These are phyloP conservation scores for Zaprionus inermis DNA, from an alignment of 1,140 invertebrate genomes.

Conservation along the genomic window DNA sequence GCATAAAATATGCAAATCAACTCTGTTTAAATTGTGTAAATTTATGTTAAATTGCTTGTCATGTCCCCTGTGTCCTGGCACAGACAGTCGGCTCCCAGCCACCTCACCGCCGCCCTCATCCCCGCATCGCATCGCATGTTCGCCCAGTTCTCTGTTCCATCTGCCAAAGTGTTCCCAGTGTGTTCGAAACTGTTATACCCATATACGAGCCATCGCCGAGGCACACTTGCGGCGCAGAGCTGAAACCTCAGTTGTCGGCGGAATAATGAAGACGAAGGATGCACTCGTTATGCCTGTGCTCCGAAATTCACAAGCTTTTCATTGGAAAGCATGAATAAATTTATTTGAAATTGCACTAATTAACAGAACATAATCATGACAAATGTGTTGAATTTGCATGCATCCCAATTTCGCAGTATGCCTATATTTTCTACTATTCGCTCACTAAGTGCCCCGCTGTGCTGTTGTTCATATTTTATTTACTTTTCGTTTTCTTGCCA, in stretches of 20 bases:
- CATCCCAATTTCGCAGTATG: background rate
- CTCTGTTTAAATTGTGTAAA: conserved; percentile 60
- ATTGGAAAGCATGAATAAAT: background rate
- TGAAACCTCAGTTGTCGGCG: conserved; percentile 5
- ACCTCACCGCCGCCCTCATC: background rate
- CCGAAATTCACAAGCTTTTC: background rate
- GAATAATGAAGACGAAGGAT: conserved; percentile 3
- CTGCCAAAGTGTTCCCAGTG: conserved; percentile 26
- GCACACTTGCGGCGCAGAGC: background rate
- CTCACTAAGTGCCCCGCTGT: background rate
- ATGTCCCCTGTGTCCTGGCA: conserved; percentile 15
- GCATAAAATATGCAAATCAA: conserved; percentile 77
- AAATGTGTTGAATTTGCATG: background rate
- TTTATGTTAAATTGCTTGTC: conserved; percentile 68
- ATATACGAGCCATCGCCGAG: background rate
- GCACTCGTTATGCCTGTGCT: background rate
- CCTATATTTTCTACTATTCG: background rate
- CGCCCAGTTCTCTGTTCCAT: conserved; percentile 31
- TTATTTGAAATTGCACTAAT: background rate
- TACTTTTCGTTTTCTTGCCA: conserved; percentile 37
- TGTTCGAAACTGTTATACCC: conserved; percentile 19
- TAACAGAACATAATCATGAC: background rate
- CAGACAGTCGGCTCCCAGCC: conserved; percentile 20
- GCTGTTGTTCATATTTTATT: conserved; percentile 32
- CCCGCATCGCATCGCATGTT: background rate